A percentile compares a stretch with the other conserved stretches of the same genome.
These are phyloP conservation scores for Rhynchotus rufescens DNA, from an alignment of 2,797 vertebrate species.

Conservation along the genomic window DNA sequence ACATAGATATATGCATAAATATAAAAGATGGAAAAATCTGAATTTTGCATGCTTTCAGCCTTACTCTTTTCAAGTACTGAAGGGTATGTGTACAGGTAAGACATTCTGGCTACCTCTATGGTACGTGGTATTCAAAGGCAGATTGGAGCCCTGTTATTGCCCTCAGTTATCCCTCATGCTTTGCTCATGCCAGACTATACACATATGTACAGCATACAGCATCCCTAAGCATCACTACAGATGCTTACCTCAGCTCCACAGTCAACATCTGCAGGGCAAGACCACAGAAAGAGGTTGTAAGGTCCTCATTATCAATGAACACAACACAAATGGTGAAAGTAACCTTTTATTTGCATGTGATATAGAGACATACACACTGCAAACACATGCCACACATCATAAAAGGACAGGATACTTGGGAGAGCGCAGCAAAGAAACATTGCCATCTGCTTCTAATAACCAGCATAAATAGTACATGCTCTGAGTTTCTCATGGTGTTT, in stretches of 20 bases:
- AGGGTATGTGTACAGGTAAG: neutral
- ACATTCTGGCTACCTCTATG: neutral
- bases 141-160: neutral
- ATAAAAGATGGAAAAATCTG: neutral
- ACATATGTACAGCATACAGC: conserved; percentile 65
- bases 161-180: neutral
- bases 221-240: conserved; percentile 32
- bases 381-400: conserved; percentile 79
- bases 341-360: conserved; percentile 79
- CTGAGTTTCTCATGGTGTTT: conserved; percentile 72
- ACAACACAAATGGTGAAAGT: conserved; percentile 80
- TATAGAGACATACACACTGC: conserved; percentile 72
- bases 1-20: neutral
- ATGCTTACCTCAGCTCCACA: conserved; percentile 69
- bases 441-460: conserved; percentile 76
- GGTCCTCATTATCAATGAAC: conserved; percentile 78
- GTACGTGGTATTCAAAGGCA: neutral
- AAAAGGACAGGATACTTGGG: conserved; percentile 78
- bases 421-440: conserved; percentile 70
- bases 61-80: neutral
- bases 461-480: conserved; percentile 64
- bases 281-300: conserved; percentile 72
- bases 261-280: conserved; percentile 69
- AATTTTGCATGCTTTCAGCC: neutral
- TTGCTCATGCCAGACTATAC: conserved; percentile 34